Percentiles rank a stretch among this genome's conserved stretches.
Conservation (phyloP, 2,113 vertebrate genomes). For the Tamias sibiricus region DNA sequence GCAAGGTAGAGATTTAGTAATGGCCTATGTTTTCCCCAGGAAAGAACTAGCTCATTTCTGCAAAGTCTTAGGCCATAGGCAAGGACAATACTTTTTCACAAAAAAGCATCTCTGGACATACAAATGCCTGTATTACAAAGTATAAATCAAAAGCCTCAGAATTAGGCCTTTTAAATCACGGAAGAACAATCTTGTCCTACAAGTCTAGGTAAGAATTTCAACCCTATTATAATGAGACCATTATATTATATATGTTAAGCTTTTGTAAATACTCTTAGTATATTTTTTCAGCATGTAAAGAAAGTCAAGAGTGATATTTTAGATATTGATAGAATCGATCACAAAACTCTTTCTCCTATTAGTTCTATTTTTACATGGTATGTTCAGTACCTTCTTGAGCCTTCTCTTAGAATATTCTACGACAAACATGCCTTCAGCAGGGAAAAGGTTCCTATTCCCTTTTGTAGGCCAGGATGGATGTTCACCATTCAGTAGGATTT, state of each 20-base stretch:
- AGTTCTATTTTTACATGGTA: not conserved
- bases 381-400: not conserved
- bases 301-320: not conserved
- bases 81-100: not conserved
- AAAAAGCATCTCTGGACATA: not conserved
- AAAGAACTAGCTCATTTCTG: conserved; percentile 2
- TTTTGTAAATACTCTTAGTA: not conserved
- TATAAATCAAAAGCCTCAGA: conserved; percentile 5
- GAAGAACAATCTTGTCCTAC: not conserved
- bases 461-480: not conserved
- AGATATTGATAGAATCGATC: not conserved
- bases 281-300: not conserved
- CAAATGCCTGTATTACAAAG: not conserved
- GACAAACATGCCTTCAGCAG: not conserved
- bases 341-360: not conserved
- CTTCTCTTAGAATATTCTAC: not conserved
- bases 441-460: not conserved
- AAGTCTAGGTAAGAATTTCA: not conserved
- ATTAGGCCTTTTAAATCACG: not conserved
- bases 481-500: not conserved
- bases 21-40: not conserved
- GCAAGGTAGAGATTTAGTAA: conserved; percentile 7
- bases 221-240: not conserved
- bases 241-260: not conserved
- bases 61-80: not conserved